These are phyloP conservation scores for Mesorhabditis sp. DNA, from an alignment of 2,888 invertebrate genomes.

Conservation along the genomic window DNA sequence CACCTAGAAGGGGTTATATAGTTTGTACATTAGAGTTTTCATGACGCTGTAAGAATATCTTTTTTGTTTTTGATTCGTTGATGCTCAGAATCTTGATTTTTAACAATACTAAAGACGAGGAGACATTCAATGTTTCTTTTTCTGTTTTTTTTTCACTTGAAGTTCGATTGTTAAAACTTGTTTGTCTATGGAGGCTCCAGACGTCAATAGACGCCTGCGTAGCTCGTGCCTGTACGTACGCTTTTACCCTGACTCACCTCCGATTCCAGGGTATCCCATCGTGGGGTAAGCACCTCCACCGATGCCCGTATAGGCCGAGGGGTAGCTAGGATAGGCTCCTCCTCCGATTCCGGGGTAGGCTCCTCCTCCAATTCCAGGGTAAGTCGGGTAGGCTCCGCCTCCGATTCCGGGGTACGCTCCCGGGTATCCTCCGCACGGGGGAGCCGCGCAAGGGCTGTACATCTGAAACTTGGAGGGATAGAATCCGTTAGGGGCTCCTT, in stretches of 20 bases:
- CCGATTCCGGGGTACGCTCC: conserved; percentile 3
- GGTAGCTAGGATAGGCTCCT: not conserved
- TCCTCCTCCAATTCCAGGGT: not conserved
- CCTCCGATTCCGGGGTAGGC: conserved; percentile 3
- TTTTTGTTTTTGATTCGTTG: too few relatives aligned
- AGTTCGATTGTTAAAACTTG: too few relatives aligned
- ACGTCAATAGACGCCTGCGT: too few relatives aligned
- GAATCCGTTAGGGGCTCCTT: not conserved
- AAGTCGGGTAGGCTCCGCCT: conserved; percentile 5
- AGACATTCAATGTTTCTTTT: too few relatives aligned
- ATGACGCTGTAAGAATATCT: too few relatives aligned
- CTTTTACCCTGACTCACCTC: not conserved
- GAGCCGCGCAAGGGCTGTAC: not conserved
- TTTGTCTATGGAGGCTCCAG: too few relatives aligned
- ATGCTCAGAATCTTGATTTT: too few relatives aligned
- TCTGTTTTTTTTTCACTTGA: too few relatives aligned
- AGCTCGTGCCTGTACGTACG: too few relatives aligned
- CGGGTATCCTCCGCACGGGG: conserved; percentile 1
- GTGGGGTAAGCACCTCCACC: conserved; percentile 1
- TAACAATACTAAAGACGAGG: too few relatives aligned
- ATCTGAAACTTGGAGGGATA: not conserved
- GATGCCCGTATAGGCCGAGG: not conserved
- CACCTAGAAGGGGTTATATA: not conserved
- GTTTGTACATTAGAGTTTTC: too few relatives aligned
- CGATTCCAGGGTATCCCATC: not conserved